phyloP scores from a whole-genome alignment of 2,113 vertebrate species.

The Sapajus apella region DNA sequence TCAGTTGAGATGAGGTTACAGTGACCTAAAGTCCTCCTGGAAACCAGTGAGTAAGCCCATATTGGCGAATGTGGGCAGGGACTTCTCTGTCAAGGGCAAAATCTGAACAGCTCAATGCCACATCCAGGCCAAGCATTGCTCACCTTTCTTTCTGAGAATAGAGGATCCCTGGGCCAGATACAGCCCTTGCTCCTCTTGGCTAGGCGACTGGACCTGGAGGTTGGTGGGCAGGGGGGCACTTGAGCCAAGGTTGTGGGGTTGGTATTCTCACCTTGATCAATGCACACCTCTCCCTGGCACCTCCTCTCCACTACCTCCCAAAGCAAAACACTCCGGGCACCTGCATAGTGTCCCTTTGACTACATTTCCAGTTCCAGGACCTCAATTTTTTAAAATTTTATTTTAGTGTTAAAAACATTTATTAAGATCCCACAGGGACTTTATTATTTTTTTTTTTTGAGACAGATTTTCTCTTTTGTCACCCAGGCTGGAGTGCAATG shows the following conservation, averaged over 20 bases:
- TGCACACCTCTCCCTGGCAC: too few species aligned
- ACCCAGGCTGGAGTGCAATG: too few species aligned
- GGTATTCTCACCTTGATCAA: neutral
- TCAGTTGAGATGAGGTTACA: neutral
- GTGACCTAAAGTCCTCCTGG: neutral
- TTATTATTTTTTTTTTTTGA: neutral
- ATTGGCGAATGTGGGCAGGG: neutral
- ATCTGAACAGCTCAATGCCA: neutral
- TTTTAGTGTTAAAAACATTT: neutral
- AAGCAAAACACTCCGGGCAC: neutral
- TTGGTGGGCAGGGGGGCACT: too few species aligned
- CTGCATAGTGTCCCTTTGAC: neutral
- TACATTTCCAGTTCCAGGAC: neutral
- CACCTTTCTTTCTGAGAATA: neutral
- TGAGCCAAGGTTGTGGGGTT: neutral
- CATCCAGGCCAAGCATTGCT: neutral
- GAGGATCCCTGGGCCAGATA: neutral
- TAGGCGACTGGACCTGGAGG: neutral
- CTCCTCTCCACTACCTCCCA: neutral
- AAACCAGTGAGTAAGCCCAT: fast-evolving
- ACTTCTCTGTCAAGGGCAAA: neutral
- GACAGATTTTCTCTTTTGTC: too few species aligned
- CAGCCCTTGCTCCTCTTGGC: neutral
- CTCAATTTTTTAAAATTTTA: neutral
- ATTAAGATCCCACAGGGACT: neutral